Base-by-base conservation (phyloP, 1,140 invertebrate genomes). In the Drosophila grimshawi region DNA sequence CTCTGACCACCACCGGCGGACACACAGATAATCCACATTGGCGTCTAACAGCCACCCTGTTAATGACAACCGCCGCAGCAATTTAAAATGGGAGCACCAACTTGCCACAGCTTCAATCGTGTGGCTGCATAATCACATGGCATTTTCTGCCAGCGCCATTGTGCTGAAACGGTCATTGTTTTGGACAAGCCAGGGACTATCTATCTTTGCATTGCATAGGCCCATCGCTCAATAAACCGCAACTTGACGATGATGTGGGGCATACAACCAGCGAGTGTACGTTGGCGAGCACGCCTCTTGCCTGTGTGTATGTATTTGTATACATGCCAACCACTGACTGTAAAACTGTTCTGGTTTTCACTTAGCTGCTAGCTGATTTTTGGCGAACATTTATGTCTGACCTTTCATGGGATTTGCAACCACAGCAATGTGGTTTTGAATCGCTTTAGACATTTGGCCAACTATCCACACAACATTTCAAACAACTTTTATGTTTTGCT, bases 101-200 rank as follows among this genome's bases (percentile, higher is more conserved):
- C 55, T 66, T 67, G 69, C 63, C 64, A 57, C 62, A 74, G 65
- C 64, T 73, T 39, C 66, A 77, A 78, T 74, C 71, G 64, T 75
- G 72, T 55, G 71, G 61, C 66, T 75, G 71, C 65, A 78, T 74
- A 75, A 78, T 75, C 71, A 64, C 53, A 69, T 60, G 69, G 59
- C 72, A 46, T 52, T 60, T 56, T 59, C 39, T 63, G 57, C 37
- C 59, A 32, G 37, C 57, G 35, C 10, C 48, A 41, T 46, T 60
- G 43, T 60, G 33, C 66, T 39, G 33, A 43, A 57, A 48, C 29
- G 55, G 52, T 49, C 43, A 57, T 57, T 66, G 64, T 66, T 64
- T 63, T 69, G 67, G 41, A 59, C 49, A 49, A 60, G 48, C 56
- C 55, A 52, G 56, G 64, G 70, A 56, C 49, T 49, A 73, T 73